Evolutionary conservation across 2,113 vertebrate genomes (phyloP).

Genomic region (Strix aluco): DNA sequence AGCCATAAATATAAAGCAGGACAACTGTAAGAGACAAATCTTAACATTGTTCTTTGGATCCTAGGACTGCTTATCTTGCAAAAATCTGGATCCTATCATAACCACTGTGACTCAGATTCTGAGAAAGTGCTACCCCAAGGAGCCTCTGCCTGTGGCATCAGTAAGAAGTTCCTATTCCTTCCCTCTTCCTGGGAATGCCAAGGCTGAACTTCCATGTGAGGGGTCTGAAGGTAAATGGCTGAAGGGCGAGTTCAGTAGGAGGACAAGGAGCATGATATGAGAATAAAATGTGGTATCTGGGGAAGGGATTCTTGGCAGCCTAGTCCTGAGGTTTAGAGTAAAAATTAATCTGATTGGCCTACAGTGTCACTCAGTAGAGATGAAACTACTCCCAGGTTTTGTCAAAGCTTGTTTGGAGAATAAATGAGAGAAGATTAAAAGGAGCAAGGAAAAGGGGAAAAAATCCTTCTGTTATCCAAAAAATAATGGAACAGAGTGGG

Average conservation of each 20-base stretch:
- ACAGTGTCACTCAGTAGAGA: background rate
- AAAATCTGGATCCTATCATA: slow-evolving; percentile 72
- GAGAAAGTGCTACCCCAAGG: slow-evolving; percentile 85
- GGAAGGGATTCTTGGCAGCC: background rate
- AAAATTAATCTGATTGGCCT: background rate
- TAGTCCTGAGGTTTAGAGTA: background rate
- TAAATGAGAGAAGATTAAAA: background rate
- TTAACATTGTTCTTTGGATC: background rate
- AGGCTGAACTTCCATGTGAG: background rate
- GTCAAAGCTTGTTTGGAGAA: background rate
- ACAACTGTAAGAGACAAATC: background rate
- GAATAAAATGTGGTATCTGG: background rate
- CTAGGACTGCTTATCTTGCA: slow-evolving; percentile 77
- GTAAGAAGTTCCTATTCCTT: slow-evolving; percentile 80
- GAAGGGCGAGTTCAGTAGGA: background rate
- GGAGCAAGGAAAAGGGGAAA: background rate
- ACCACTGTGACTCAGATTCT: slow-evolving; percentile 79
- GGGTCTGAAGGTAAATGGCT: slow-evolving; percentile 57
- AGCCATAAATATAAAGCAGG: background rate
- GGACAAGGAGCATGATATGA: background rate
- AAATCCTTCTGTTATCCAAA: background rate
- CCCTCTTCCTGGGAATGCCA: slow-evolving; percentile 62
- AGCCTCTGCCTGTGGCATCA: slow-evolving; percentile 75
- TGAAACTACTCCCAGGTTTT: background rate
- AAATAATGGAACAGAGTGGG: background rate